Base-by-base conservation (phyloP, 1,140 invertebrate genomes). In the Ooceraea biroi region DNA sequence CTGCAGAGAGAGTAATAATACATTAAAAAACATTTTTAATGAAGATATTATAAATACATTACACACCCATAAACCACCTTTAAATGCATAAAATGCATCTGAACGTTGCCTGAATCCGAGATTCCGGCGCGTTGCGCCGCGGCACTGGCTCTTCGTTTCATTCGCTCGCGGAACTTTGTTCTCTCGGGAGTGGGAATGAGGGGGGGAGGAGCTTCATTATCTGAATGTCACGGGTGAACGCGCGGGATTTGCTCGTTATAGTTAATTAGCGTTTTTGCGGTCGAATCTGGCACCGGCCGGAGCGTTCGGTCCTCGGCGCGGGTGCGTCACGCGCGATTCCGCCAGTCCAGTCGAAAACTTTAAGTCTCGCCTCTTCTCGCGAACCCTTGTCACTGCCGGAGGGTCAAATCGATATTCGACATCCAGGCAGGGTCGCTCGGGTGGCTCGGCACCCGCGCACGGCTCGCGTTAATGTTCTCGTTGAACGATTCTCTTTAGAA, bases 361-460 rank as follows among this genome's bases (percentile, higher is more conserved):
- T 61, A 69, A 84, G 82, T 48, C 41, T 46, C n/a, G 48, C 19
- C 19, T 78, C 58, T 63, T 7, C 36, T 36, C 36, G 36, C 63
- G 30, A 55, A 60, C 71, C 60, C 71, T 77, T 83, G 41, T 77
- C 61, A 60, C 55, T n/a, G 48, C 60, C 48, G 10, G 58, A 65
- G 48, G 46, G 61, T 52, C 41, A 57, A 77, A 84, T 84, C 82
- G 82, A 84, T 84, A 84, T 84, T 77, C 72, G 41, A 48, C 48
- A 63, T 25, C 36, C 25, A 14, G 46, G 5, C 57, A 82, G 52
- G 69, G 80, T 61, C 30, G 36, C 25, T 60, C 41, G 14, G 55
- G 7, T 30, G 22, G 57, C 44, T 17, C 14, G 57, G 4, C 5
- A 50, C 50, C 36, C 36, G 60, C 60, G 48, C 30, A 22, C 10